Conservation (phyloP, 2,797 vertebrate species). For the Pitangus sulphuratus region DNA sequence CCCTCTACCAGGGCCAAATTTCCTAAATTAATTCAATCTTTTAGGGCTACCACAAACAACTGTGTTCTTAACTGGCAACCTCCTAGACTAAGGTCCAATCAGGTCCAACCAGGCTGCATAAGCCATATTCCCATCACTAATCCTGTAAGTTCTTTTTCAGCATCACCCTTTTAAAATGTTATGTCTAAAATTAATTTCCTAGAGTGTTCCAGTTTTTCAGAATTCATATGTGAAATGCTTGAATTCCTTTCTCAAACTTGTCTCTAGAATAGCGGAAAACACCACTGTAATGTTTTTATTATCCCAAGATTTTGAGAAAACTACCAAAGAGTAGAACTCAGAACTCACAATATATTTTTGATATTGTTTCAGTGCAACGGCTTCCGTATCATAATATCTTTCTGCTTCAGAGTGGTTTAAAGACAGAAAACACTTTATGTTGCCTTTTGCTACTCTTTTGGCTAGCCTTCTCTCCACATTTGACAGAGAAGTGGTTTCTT, state of each 20-base stretch:
- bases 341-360: not conserved
- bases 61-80: not conserved
- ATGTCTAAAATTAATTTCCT: not conserved
- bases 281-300: not conserved
- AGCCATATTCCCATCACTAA: not conserved
- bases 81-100: not conserved
- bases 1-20: not conserved
- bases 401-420: not conserved
- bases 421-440: not conserved
- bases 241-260: not conserved
- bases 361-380: not conserved
- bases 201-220: not conserved
- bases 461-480: not conserved
- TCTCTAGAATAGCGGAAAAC: not conserved
- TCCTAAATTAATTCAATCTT: not conserved
- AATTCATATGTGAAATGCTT: not conserved
- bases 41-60: not conserved
- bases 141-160: not conserved
- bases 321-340: not conserved
- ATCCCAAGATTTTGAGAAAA: not conserved
- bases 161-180: not conserved
- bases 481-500: not conserved
- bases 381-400: not conserved
- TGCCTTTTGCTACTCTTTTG: not conserved
- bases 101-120: not conserved